Percentiles rank a stretch among this genome's conserved stretches.
These are phyloP conservation scores for Eidolon dupreanum DNA, from an alignment of 2,797 vertebrate species.

Conservation along the genomic window DNA sequence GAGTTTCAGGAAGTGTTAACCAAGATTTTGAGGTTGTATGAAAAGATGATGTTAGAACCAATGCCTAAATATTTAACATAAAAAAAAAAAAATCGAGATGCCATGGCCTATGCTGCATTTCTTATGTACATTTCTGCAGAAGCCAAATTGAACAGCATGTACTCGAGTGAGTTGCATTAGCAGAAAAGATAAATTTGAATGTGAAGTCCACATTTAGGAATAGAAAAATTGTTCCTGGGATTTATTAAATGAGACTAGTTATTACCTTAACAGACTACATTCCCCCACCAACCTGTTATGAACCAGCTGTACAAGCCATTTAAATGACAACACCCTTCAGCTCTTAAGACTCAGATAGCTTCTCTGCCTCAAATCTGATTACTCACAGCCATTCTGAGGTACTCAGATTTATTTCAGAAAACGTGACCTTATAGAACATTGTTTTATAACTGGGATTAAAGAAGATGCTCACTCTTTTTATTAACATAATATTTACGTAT, in stretches of 20 bases:
- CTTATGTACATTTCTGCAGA: background rate
- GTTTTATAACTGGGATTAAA: background rate
- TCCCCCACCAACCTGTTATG: background rate
- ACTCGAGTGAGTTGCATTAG: background rate
- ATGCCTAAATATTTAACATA: background rate
- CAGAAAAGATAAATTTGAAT: background rate
- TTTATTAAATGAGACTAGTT: background rate
- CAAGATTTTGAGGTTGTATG: background rate
- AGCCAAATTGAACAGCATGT: background rate
- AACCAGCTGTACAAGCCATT: background rate
- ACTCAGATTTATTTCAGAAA: background rate
- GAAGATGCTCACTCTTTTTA: background rate
- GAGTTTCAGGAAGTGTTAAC: background rate
- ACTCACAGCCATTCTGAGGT: background rate
- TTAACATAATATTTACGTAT: background rate
- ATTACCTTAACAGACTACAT: background rate
- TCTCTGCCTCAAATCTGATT: background rate
- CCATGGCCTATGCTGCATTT: background rate
- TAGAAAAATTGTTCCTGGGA: background rate
- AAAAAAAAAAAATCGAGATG: background rate
- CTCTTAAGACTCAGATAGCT: background rate
- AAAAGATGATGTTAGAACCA: background rate
- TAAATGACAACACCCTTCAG: background rate
- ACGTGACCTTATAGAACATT: background rate
- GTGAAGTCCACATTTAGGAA: background rate